Percentiles rank a stretch among this genome's conserved stretches.
These are phyloP conservation scores for Eira barbara DNA, from an alignment of 2,113 vertebrate species.

Conservation along the genomic window DNA sequence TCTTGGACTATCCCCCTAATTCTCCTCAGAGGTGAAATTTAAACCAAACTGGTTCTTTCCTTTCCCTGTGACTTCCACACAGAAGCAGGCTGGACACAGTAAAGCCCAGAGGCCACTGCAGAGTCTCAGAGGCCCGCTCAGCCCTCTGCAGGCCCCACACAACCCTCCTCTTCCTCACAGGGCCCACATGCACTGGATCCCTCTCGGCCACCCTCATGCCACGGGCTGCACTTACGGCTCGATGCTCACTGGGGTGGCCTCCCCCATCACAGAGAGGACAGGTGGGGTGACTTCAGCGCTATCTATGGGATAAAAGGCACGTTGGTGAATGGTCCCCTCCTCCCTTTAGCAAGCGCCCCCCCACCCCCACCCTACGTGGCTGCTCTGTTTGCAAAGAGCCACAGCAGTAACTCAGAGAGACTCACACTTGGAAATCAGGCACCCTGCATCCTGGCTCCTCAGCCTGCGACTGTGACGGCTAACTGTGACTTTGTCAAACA, in stretches of 20 bases:
- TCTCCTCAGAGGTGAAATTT: neutral
- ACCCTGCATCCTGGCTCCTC: neutral
- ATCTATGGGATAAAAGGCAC: constrained; percentile 82
- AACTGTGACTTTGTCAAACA: neutral
- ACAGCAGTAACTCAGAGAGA: neutral
- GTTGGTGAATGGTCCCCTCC: neutral
- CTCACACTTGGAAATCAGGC: neutral
- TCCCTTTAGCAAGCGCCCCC: neutral
- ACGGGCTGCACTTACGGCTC: constrained; percentile 92
- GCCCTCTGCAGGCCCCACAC: neutral
- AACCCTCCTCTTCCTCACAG: neutral
- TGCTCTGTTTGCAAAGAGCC: neutral
- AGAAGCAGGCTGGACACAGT: neutral
- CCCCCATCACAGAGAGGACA: constrained; percentile 91
- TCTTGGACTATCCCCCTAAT: neutral
- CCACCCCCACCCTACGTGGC: neutral
- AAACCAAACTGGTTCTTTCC: neutral
- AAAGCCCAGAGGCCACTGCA: neutral
- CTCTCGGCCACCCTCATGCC: neutral
- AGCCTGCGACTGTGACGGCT: neutral
- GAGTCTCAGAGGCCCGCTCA: neutral
- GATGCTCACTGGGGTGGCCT: constrained; percentile 97
- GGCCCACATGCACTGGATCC: neutral
- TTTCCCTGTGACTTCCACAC: neutral
- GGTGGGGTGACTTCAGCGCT: constrained; percentile 97